These are phyloP conservation scores for Tiliqua scincoides DNA, from an alignment of 2,113 vertebrate species.

Conservation along the genomic window DNA sequence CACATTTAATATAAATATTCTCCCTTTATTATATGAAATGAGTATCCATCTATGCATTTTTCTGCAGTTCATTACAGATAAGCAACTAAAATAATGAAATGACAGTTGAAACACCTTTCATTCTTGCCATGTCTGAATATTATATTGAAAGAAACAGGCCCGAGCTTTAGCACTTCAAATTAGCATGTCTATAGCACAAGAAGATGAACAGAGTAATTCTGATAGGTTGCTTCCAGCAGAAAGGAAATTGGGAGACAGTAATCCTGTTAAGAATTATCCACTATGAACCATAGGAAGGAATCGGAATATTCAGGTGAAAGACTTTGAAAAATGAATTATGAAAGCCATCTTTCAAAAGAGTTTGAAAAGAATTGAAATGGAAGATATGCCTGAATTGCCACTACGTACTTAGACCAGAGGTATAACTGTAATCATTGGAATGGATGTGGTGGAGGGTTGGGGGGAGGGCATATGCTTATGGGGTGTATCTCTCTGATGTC, in stretches of 20 bases:
- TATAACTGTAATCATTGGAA: not conserved
- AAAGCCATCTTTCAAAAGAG: not conserved
- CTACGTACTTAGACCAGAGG: not conserved
- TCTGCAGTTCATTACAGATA: slow-evolving; percentile 16
- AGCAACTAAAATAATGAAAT: slow-evolving; percentile 6
- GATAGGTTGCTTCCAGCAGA: not conserved
- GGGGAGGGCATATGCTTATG: not conserved
- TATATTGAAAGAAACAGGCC: not conserved
- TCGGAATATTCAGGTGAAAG: not conserved
- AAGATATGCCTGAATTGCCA: not conserved
- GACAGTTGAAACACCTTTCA: not conserved
- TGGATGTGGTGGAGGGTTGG: not conserved
- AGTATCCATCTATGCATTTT: not conserved
- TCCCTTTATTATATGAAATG: not conserved
- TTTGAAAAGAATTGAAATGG: not conserved
- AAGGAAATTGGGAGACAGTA: not conserved
- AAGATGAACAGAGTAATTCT: not conserved
- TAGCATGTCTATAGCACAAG: not conserved
- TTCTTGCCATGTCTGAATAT: not conserved
- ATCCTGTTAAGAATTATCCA: slow-evolving; percentile 17
- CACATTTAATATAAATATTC: not conserved
- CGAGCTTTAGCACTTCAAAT: not conserved
- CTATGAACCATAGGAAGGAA: not conserved
- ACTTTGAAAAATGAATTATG: slow-evolving; percentile 20
- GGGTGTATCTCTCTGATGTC: not conserved